Evolutionary conservation across 2,113 vertebrate species (phyloP).

Genomic region (Mobula birostris): DNA sequence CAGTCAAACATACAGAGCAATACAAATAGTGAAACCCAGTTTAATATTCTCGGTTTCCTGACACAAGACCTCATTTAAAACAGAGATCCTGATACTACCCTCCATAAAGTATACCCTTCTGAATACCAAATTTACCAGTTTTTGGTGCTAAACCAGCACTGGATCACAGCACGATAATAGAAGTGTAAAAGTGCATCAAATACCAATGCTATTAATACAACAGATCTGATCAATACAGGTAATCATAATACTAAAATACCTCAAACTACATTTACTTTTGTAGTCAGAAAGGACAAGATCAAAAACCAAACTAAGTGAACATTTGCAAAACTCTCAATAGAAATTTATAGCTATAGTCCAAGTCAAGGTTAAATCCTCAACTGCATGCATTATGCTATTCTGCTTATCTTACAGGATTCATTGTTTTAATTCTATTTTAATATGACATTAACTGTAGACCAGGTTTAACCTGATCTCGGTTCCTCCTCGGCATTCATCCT

Average conservation of each 20-base stretch:
- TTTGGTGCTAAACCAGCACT: background rate
- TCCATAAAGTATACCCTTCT: background rate
- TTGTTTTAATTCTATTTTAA: background rate
- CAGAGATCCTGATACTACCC: background rate
- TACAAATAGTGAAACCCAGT: background rate
- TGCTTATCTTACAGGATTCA: background rate
- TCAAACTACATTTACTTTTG: background rate
- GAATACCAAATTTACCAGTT: background rate
- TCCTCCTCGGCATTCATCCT: background rate
- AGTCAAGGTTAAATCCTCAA: background rate
- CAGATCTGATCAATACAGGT: background rate
- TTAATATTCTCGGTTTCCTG: background rate
- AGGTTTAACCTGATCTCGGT: background rate
- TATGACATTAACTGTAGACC: background rate
- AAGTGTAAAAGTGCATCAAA: background rate
- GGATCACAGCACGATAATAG: background rate
- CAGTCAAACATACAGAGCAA: background rate
- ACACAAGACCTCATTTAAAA: background rate
- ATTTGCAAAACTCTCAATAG: background rate
- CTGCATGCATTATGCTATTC: background rate
- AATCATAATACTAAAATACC: background rate
- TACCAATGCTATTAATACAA: background rate
- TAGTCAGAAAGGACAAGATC: background rate
- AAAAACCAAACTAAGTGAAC: background rate
- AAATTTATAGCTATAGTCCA: background rate